Conservation (phyloP, 2,113 vertebrate genomes). For the Larimichthys polyactis region DNA sequence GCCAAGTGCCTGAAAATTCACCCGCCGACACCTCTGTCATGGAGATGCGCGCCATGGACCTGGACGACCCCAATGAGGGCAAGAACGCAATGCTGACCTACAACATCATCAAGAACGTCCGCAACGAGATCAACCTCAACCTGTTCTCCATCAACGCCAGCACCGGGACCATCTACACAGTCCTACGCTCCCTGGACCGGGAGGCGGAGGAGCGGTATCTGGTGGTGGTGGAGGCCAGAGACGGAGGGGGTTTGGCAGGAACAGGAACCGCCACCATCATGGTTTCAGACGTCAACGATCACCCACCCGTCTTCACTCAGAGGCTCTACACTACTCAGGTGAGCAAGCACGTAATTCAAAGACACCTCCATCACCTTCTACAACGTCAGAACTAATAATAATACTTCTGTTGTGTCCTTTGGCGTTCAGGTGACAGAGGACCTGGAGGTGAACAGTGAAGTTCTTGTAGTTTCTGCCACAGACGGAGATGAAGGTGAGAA, state of each 20-base stretch:
- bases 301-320: constrained; percentile 89
- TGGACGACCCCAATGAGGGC: constrained; percentile 88
- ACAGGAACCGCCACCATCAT: constrained; percentile 91
- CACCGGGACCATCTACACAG: constrained; percentile 88
- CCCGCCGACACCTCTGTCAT: constrained; percentile 89
- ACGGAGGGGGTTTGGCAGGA: constrained; percentile 89
- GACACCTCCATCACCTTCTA: neutral
- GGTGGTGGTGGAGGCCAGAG: constrained; percentile 89
- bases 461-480: constrained; percentile 86
- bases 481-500: constrained; percentile 91
- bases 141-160: constrained; percentile 89
- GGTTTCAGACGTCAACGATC: constrained; percentile 91
- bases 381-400: neutral
- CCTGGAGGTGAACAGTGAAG: constrained; percentile 85
- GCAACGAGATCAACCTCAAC: constrained; percentile 90
- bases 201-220: constrained; percentile 88
- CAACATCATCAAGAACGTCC: constrained; percentile 88
- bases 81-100: constrained; percentile 88
- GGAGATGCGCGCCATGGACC: constrained; percentile 90
- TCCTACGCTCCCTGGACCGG: constrained; percentile 87
- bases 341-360: neutral
- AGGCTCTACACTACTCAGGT: constrained; percentile 83
- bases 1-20: constrained; percentile 87
- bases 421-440: constrained; percentile 84
- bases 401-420: neutral